A percentile compares a stretch with the other conserved stretches of the same genome.
Conservation (phyloP, 2,113 vertebrate genomes). For the Chamaetylas fuelleborni region DNA sequence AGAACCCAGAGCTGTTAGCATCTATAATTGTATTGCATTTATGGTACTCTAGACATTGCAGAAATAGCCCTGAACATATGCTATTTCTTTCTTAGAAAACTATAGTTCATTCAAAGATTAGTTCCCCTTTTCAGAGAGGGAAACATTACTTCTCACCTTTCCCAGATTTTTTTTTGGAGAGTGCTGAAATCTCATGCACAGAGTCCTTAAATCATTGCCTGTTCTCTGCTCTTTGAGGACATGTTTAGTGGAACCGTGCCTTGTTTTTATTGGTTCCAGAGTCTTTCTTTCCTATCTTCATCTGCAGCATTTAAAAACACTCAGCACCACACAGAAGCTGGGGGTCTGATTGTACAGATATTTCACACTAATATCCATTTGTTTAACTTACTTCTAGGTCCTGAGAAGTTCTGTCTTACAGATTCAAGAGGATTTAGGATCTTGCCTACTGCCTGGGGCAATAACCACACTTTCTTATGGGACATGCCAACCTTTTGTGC, state of each 20-base stretch:
- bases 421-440: neutral
- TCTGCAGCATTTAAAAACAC: neutral
- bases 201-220: neutral
- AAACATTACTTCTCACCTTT: neutral
- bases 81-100: neutral
- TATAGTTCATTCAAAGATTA: neutral
- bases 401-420: neutral
- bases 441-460: neutral
- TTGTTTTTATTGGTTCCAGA: neutral
- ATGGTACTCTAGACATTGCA: neutral
- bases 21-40: neutral
- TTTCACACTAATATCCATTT: neutral
- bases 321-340: neutral
- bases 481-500: neutral
- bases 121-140: neutral
- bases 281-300: neutral
- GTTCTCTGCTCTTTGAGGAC: neutral
- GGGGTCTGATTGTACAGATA: neutral
- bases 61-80: neutral
- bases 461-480: neutral
- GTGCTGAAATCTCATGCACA: neutral
- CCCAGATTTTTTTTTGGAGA: neutral
- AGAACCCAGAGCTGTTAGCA: neutral
- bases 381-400: neutral
- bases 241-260: neutral